Percentiles rank a stretch among this genome's conserved stretches.
These are phyloP conservation scores for Sphaeridia pumilis DNA, from an alignment of 2,888 invertebrate genomes.

Conservation along the genomic window DNA sequence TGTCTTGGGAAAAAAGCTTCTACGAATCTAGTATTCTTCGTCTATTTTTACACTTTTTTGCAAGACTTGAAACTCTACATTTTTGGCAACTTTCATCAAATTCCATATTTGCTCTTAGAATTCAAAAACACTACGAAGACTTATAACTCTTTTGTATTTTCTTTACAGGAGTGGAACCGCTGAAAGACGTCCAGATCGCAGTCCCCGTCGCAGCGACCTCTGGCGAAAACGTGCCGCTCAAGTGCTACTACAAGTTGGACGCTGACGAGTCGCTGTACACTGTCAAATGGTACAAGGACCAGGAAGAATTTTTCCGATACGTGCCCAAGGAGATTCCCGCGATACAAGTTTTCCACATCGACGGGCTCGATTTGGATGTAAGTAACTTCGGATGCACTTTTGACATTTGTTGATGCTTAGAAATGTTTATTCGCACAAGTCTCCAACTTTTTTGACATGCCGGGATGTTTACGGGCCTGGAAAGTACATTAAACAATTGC, in stretches of 20 bases:
- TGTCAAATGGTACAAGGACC: constrained; percentile 69
- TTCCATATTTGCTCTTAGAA: too few species aligned
- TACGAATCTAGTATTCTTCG: too few species aligned
- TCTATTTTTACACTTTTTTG: too few species aligned
- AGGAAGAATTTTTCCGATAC: constrained; percentile 65
- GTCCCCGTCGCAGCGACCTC: constrained; percentile 61
- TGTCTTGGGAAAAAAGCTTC: too few species aligned
- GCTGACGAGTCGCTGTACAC: constrained; percentile 58
- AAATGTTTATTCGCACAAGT: background rate
- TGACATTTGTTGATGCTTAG: background rate
- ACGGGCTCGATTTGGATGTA: constrained; percentile 64
- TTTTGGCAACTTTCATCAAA: too few species aligned
- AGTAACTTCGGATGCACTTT: constrained; percentile 18
- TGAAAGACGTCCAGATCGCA: constrained; percentile 57
- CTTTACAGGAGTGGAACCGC: constrained; percentile 36
- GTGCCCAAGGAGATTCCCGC: constrained; percentile 67
- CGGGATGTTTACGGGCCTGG: too few species aligned
- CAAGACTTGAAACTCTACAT: too few species aligned
- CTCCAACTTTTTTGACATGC: background rate
- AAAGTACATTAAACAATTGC: too few species aligned
- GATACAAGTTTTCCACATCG: constrained; percentile 57
- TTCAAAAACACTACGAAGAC: too few species aligned
- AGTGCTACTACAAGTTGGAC: constrained; percentile 63
- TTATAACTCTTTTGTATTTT: too few species aligned
- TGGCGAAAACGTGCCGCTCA: constrained; percentile 54